phyloP scores from a whole-genome alignment of 2,888 invertebrate species.

The Arrhopalites spinosus region DNA sequence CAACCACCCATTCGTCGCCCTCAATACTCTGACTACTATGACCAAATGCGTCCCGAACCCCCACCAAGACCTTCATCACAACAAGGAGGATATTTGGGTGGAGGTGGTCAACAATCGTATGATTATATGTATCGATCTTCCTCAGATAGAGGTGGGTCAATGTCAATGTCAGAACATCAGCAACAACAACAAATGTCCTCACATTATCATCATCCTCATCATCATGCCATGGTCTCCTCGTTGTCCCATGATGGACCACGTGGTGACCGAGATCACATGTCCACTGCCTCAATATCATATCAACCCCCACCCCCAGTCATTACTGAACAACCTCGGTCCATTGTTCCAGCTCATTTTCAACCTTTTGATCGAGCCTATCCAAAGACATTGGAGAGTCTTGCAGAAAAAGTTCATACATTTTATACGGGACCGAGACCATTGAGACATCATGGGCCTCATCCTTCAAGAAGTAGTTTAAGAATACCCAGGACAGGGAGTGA shows the following conservation, averaged over 20 bases:
- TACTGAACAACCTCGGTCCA: conserved; percentile 84
- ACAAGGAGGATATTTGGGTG: conserved; percentile 39
- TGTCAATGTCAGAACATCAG: conserved; percentile 16
- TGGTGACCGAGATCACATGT: conserved; percentile 27
- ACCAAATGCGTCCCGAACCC: conserved; percentile 49
- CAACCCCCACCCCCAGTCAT: conserved; percentile 82
- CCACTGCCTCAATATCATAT: conserved; percentile 67
- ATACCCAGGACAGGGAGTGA: conserved; percentile 86
- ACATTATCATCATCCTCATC: conserved; percentile 13
- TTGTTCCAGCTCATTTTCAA: conserved; percentile 77
- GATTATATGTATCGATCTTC: conserved; percentile 45
- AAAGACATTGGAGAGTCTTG: conserved; percentile 83
- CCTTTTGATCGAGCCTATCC: conserved; percentile 85
- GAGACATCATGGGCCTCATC: conserved; percentile 33
- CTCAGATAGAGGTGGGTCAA: not conserved
- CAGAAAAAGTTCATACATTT: conserved; percentile 90
- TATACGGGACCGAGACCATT: conserved; percentile 65
- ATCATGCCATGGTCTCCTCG: conserved; percentile 54
- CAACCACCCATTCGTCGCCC: conserved; percentile 54
- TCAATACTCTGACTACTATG: conserved; percentile 53
- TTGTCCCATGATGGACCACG: conserved; percentile 59
- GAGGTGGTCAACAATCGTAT: conserved; percentile 35
- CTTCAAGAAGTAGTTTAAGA: conserved; percentile 42
- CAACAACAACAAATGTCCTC: conserved; percentile 8
- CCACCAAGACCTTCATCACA: conserved; percentile 54